Evolutionary conservation across 2,888 invertebrate genomes (phyloP).

Genomic region (Aphodius sticticus): DNA sequence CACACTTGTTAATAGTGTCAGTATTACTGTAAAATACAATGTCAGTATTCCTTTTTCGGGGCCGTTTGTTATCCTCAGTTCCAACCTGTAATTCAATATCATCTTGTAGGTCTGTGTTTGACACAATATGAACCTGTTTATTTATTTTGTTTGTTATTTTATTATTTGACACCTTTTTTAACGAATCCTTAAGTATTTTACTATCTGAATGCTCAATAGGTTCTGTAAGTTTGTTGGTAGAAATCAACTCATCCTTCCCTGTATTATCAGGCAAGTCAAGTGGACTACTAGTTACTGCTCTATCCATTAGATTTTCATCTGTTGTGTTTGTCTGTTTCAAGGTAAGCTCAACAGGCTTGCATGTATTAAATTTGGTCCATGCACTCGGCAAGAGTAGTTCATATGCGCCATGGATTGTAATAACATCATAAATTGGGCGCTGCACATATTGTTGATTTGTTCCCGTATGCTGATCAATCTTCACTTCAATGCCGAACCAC

Average conservation of each 20-base stretch:
- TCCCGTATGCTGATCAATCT: constrained; percentile 52
- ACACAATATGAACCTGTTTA: not conserved
- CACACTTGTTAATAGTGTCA: not conserved
- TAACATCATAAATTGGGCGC: constrained; percentile 32
- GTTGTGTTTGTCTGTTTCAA: constrained; percentile 6
- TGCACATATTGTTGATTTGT: constrained; percentile 28
- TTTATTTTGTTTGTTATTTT: not conserved
- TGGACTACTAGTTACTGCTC: not conserved
- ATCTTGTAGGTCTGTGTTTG: not conserved
- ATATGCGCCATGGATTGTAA: constrained; percentile 34
- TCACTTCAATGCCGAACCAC: constrained; percentile 58
- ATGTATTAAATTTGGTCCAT: constrained; percentile 21
- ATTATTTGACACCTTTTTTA: not conserved
- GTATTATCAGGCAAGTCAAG: constrained; percentile 6
- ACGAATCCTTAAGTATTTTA: not conserved
- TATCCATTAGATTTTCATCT: not conserved
- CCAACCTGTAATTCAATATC: not conserved
- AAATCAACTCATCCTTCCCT: not conserved
- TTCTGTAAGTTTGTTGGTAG: not conserved
- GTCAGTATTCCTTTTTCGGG: not conserved
- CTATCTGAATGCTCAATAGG: too few species aligned
- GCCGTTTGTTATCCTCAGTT: not conserved
- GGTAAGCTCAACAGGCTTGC: not conserved
- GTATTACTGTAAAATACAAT: not conserved
- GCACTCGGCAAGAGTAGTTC: constrained; percentile 32